phyloP scores from a whole-genome alignment of 2,797 vertebrate species.

The Helostoma temminkii region DNA sequence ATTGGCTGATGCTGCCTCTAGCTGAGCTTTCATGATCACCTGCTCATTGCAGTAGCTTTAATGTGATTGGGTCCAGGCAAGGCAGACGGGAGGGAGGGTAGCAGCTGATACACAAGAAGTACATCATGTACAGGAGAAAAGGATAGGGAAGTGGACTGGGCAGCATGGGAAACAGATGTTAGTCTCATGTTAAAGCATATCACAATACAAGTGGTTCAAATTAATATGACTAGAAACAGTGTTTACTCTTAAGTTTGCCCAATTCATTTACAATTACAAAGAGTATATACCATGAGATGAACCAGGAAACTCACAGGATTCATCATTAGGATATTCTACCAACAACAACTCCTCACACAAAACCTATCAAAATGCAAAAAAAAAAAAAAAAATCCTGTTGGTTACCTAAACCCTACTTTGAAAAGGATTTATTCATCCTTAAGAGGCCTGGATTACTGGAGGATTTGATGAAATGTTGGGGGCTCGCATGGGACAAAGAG shows the following conservation, averaged over 20 bases:
- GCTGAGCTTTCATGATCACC: slow-evolving; percentile 67
- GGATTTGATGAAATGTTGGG: slow-evolving; percentile 61
- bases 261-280: slow-evolving; percentile 7
- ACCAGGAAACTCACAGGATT: not conserved
- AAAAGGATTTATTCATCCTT: slow-evolving; percentile 62
- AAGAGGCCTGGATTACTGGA: slow-evolving; percentile 62
- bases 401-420: slow-evolving; percentile 37
- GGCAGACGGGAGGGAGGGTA: slow-evolving; percentile 54
- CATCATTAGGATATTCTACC: not conserved
- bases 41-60: slow-evolving; percentile 69
- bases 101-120: slow-evolving; percentile 53
- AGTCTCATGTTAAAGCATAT: slow-evolving; percentile 65
- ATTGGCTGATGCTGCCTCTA: slow-evolving; percentile 77
- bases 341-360: slow-evolving; percentile 1
- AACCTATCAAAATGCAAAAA: slow-evolving; percentile 24
- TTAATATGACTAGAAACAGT: slow-evolving; percentile 11
- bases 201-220: slow-evolving; percentile 20
- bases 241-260: not conserved
- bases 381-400: slow-evolving; percentile 31
- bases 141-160: slow-evolving; percentile 35
- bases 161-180: slow-evolving; percentile 65
- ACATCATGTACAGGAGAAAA: slow-evolving; percentile 44
- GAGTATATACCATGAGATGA: slow-evolving; percentile 7
- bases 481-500: slow-evolving; percentile 42
- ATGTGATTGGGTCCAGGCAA: slow-evolving; percentile 78